phyloP scores from a whole-genome alignment of 1,140 invertebrate species.

The Phymorhynchus buccinoides region DNA sequence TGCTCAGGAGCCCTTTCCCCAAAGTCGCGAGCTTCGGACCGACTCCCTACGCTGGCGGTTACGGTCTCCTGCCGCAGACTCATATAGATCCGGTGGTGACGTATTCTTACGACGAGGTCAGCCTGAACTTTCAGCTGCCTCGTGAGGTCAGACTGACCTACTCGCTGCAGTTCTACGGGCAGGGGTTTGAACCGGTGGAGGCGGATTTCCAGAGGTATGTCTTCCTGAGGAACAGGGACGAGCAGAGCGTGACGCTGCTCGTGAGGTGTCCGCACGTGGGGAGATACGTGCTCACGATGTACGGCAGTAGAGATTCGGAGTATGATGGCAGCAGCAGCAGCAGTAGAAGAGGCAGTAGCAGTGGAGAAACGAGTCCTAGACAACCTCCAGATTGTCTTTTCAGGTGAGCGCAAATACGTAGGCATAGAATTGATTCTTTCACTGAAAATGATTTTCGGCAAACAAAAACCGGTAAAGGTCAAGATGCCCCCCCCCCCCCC shows the following conservation, averaged over 20 bases:
- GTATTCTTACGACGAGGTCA: conserved; percentile 64
- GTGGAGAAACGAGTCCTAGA: not conserved
- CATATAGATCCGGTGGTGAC: conserved; percentile 67
- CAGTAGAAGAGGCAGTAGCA: not conserved
- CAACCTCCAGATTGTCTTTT: conserved; percentile 65
- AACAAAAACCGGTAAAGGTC: too few relatives aligned
- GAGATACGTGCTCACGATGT: conserved; percentile 69
- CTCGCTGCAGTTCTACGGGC: conserved; percentile 63
- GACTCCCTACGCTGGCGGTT: conserved; percentile 58
- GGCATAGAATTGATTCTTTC: too few relatives aligned
- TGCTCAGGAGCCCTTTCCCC: conserved; percentile 62
- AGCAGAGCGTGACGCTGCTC: conserved; percentile 60
- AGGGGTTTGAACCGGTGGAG: conserved; percentile 55
- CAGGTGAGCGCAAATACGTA: conserved; percentile 13
- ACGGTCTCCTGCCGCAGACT: conserved; percentile 61
- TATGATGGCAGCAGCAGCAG: conserved; percentile 52
- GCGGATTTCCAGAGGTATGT: conserved; percentile 68
- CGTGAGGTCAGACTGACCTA: conserved; percentile 59
- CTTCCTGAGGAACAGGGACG: conserved; percentile 63
- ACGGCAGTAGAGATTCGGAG: conserved; percentile 55
- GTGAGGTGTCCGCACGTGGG: conserved; percentile 68
- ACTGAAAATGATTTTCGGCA: too few relatives aligned
- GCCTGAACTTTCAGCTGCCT: conserved; percentile 64
- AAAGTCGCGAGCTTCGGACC: conserved; percentile 67
- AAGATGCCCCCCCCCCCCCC: too few relatives aligned